Base-by-base conservation (phyloP, 2,888 invertebrate genomes). In the Lordiphosa fenestrarum region DNA sequence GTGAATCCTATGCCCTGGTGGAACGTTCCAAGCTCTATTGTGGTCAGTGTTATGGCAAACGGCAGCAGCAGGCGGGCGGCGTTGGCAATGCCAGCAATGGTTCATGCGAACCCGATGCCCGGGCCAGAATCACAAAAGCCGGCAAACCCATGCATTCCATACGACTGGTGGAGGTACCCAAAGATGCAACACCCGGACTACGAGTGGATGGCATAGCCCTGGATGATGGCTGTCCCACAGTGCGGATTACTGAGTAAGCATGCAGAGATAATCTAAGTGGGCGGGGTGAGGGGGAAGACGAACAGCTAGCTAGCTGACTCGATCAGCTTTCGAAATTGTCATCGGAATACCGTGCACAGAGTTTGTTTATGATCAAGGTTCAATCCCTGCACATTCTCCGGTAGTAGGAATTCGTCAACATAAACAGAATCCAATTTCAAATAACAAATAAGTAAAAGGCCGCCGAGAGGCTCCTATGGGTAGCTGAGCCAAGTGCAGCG, bases 1-100 rank as follows among this genome's bases (percentile, higher is more conserved):
- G 96, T 5, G 96, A 98, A 88, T 94, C 96, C 6, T 98, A 97
- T 89, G 96, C 97, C 1, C 91, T 98, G 49, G 94, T 97, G n/a
- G 97, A 97, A 87, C 91, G 97, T 58, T 95, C 96, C 2, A 94
- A 94, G 76, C 91, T 98, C 1, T 98, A 96, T 89, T 98, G 95
- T 87, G 95, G 94, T 2, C 90, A 90, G 48, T 97, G 96, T 88
- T 96, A 95, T 90, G 93, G 77, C 39, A 81, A 77, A 9, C 60
- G 78, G 0, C 37, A 66, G 6, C 81, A 72, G 12, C 42, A 56
- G 50, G 15, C 60, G 15, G 41, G 30, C 9, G 41, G 30, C 10
- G 7, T 30, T 44, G 44, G 54, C 3, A 39, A 57, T 53, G 69
- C 9, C 9, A 39, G 25, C 12, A 41, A n/a, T 42, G 35, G 57